Base-by-base conservation (phyloP, 1,140 invertebrate genomes). In the Trissolcus basalis region DNA sequence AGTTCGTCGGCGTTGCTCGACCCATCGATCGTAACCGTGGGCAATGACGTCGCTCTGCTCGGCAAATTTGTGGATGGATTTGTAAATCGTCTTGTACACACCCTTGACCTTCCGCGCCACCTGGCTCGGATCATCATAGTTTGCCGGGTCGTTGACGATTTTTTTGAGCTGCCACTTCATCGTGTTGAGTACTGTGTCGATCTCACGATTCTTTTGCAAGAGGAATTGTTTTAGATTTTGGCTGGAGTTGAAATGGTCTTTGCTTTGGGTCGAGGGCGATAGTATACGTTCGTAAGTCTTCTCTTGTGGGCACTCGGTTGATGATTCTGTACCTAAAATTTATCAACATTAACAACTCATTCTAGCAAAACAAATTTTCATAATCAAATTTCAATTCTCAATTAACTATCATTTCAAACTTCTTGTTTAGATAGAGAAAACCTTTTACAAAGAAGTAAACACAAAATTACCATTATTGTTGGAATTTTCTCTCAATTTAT, bases 141-240 rank as follows among this genome's bases (percentile, higher is more conserved):
- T 50, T 0, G 65, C 19, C 0, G 80, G 78, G 16, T 86, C 82
- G 15, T 86, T 85, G 6, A 86, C 32, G 0, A 39, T 78, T 6
- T 77, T 50, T 2, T 80, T 73, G 7, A 87, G 55, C 10, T 43
- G 81, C 53, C 4, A 61, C 35, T 32, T 85, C 13, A 82, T 69
- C 1, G 81, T 67, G 5, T 74, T 73, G 9, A 87, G 67, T 3
- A 78, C 77, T 0, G 51, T 48, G 11, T 82, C 71, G 0, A 74
- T 74, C 19, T 74, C 71, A 0, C 63, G 50, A 13, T 74, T 74
- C 11, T 74, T 74, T 8, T 44, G 41, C 0, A 50, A 1, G 0
- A 74, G 13, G 1, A 67, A 11, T 8, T 54, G 43, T 14, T 67
- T 74, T 7, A 67, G 56, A 14, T 9, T 50, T 1, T 19, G n/a